Base-by-base conservation (phyloP, 2,797 vertebrate genomes). In the Pagetopsis macropterus region DNA sequence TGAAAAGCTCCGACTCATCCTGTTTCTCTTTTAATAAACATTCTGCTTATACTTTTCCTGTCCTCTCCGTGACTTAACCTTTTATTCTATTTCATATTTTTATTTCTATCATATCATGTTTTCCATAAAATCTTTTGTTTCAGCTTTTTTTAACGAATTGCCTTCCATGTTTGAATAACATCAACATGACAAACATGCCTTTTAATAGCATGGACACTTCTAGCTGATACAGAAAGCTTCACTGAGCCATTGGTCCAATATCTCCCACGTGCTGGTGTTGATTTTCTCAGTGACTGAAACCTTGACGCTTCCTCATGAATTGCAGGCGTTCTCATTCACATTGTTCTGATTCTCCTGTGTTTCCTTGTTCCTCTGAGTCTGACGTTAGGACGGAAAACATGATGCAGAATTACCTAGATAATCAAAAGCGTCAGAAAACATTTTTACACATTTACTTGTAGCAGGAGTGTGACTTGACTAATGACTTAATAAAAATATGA, bases 1-100 rank as follows among this genome's bases (percentile, higher is more conserved):
- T 99, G 96, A 91, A 83, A 70, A 87, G 87, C 67, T 2, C 71
- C 23, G 46, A 51, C 55, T 13, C n/a, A 5, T 46, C 63, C 57
- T 61, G 76, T 78, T 72, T 76, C 46, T 84, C 76, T 88, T 82
- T 89, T 84, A 68, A 67, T 52, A 48, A 55, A 43, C 57, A 54
- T 43, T 84, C 80, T 59, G 2, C 43, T 51, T 70, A 58, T 0
- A 14, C 58, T 82, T 71, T 60, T 44, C 9, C 10, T n/a, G 13
- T 52, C 49, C 31, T 65, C 5, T 65, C 3, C 4, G 17, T 68
- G 41, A 70, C 51, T 62, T 52, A 12, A 1, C 13, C 7, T 16
- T 69, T 57, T 3, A 56, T 19, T 45, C 75, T 37, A 58, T 52
- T 75, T 3, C 23, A 40, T 31, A 58, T 65, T 69, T 70, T 46